A percentile compares a stretch with the other conserved stretches of the same genome.
Evolutionary conservation across 92 coral and sea anemone species (phyloP).

Genomic region (Umimayanthus chanpuru): DNA sequence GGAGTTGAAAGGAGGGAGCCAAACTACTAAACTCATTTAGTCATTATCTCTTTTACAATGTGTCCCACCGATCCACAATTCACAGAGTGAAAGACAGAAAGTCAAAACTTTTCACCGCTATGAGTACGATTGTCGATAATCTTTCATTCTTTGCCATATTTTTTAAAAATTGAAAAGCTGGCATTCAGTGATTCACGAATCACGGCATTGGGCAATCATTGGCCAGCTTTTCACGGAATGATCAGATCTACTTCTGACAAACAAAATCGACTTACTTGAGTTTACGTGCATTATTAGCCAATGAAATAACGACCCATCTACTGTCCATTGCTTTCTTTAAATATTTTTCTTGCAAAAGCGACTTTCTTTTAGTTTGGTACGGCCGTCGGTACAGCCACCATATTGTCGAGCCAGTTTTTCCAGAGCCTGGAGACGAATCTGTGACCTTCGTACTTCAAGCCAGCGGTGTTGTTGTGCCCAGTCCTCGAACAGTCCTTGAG

Average conservation of each 20-base stretch:
- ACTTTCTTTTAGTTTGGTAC: not conserved
- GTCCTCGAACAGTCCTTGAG: not conserved
- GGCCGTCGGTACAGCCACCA: not conserved
- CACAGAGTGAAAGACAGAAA: too few relatives aligned
- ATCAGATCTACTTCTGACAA: not conserved
- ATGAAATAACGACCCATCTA: constrained; percentile 48
- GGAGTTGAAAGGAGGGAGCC: too few relatives aligned
- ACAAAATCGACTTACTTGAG: constrained; percentile 53
- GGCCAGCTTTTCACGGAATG: not conserved
- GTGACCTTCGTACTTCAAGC: not conserved
- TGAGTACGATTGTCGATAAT: too few relatives aligned
- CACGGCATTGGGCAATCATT: too few relatives aligned
- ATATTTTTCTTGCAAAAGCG: not conserved
- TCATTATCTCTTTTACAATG: too few relatives aligned
- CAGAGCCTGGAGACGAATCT: constrained; percentile 14
- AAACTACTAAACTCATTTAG: too few relatives aligned
- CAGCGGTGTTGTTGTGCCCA: constrained; percentile 8
- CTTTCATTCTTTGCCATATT: too few relatives aligned
- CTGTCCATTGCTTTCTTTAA: constrained; percentile 11
- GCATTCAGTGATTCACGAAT: too few relatives aligned
- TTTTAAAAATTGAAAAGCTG: too few relatives aligned
- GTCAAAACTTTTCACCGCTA: too few relatives aligned
- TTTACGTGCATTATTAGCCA: constrained; percentile 51
- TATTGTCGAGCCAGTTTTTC: not conserved
- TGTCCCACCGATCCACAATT: too few relatives aligned